phyloP scores from a whole-genome alignment of 2,888 invertebrate genomes.

The Serripes groenlandicus region DNA sequence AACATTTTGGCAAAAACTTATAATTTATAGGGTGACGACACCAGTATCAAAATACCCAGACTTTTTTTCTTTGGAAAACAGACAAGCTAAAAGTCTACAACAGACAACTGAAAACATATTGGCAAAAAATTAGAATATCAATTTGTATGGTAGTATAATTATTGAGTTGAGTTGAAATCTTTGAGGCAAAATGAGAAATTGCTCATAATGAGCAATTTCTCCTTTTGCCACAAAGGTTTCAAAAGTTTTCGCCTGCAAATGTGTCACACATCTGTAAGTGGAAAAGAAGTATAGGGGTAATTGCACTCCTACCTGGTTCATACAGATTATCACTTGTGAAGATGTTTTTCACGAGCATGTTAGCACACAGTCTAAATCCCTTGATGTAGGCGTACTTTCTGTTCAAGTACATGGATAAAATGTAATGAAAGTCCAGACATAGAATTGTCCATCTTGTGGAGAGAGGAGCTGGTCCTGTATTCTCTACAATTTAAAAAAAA shows the following conservation, averaged over 20 bases:
- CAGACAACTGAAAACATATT: too few species aligned
- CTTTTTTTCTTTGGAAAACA: too few species aligned
- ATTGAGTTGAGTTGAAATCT: not conserved
- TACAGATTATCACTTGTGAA: slow-evolving; percentile 85
- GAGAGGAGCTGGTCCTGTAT: slow-evolving; percentile 83
- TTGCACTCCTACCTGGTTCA: slow-evolving; percentile 82
- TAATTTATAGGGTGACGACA: too few species aligned
- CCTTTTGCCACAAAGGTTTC: not conserved
- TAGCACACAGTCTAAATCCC: slow-evolving; percentile 85
- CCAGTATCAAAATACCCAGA: too few species aligned
- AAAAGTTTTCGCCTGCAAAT: not conserved
- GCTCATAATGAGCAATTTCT: not conserved
- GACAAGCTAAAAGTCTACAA: too few species aligned
- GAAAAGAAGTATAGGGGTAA: not conserved
- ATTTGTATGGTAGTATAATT: too few species aligned
- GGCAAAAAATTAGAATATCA: too few species aligned
- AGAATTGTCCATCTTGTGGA: slow-evolving; percentile 85
- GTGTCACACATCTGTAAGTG: not conserved
- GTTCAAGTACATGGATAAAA: slow-evolving; percentile 85
- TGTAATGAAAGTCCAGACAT: slow-evolving; percentile 84
- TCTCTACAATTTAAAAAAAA: slow-evolving; percentile 71
- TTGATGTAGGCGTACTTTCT: slow-evolving; percentile 84
- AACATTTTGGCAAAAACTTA: too few species aligned
- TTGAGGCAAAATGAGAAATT: not conserved
- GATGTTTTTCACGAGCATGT: slow-evolving; percentile 85